phyloP scores from a whole-genome alignment of 2,113 vertebrate species.

The Mellivora capensis region DNA sequence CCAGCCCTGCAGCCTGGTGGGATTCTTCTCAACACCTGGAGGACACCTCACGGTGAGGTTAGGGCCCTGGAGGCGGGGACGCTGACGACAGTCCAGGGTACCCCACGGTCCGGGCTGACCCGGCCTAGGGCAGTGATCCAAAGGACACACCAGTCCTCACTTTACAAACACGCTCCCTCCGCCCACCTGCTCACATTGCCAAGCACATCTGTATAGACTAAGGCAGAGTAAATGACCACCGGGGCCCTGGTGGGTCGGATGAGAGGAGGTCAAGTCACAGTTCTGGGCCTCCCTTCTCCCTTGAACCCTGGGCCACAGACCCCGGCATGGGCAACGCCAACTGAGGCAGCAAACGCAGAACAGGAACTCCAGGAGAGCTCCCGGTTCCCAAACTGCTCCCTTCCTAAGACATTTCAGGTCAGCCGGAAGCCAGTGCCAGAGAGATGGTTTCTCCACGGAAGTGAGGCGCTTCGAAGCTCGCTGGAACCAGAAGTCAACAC shows the following conservation, averaged over 20 bases:
- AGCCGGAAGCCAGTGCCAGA: neutral
- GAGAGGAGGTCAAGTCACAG: neutral
- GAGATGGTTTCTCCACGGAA: neutral
- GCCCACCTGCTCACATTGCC: neutral
- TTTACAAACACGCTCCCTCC: neutral
- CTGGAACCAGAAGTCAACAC: neutral
- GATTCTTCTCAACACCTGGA: neutral
- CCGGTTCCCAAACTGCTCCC: neutral
- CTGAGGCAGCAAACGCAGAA: neutral
- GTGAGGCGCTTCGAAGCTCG: neutral
- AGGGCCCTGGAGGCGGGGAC: neutral
- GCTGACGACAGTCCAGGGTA: fast-evolving
- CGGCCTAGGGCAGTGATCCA: neutral
- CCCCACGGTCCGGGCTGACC: neutral
- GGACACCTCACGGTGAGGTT: fast-evolving
- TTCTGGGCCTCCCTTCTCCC: neutral
- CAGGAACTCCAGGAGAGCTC: neutral
- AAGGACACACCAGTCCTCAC: neutral
- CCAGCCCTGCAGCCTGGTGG: neutral
- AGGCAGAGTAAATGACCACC: neutral
- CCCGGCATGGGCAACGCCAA: neutral
- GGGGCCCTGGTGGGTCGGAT: neutral
- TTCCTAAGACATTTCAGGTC: neutral
- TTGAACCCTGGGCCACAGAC: neutral
- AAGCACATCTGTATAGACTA: neutral